Evolutionary conservation across 2,113 vertebrate species (phyloP).

Genomic region (Trematocara marginatum): DNA sequence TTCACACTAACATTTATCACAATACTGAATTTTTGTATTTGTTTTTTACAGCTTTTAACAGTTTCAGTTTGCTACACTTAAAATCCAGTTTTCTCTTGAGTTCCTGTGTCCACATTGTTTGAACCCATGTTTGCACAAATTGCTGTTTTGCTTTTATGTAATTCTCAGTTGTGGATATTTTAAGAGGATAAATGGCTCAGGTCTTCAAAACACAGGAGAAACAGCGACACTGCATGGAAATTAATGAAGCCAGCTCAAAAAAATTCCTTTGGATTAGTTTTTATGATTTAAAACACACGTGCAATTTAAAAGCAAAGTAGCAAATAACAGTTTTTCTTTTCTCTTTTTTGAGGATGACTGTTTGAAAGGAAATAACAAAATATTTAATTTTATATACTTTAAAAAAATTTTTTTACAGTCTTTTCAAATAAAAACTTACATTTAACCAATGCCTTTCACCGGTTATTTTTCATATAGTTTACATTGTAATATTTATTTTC

Average conservation of each 20-base stretch:
- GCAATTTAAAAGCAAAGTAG: neutral
- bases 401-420: neutral
- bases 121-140: neutral
- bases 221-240: conserved; percentile 10
- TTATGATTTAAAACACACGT: neutral
- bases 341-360: neutral
- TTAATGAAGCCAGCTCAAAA: neutral
- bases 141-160: neutral
- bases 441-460: neutral
- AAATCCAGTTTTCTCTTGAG: neutral
- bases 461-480: neutral
- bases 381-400: neutral
- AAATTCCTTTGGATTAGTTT: neutral
- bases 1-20: neutral
- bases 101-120: neutral
- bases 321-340: neutral
- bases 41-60: neutral
- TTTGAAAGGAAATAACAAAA: neutral
- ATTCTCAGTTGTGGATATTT: neutral
- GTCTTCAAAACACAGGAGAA: neutral
- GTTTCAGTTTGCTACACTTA: neutral
- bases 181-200: neutral
- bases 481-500: neutral
- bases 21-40: neutral
- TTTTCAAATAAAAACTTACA: neutral